These are phyloP conservation scores for Aethes cnicana DNA, from an alignment of 2,888 invertebrate species.

Conservation along the genomic window DNA sequence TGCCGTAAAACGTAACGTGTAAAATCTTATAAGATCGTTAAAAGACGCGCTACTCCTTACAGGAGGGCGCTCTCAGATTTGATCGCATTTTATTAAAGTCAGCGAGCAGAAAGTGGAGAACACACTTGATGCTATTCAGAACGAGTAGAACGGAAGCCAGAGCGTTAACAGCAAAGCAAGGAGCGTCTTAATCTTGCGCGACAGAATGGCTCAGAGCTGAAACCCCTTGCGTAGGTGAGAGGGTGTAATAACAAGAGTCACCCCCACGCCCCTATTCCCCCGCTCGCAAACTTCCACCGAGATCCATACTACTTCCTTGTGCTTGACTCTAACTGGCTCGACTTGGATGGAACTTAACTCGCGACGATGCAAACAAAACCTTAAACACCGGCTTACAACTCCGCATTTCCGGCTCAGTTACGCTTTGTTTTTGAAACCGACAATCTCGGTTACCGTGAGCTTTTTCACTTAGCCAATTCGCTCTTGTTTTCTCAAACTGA, in stretches of 20 bases:
- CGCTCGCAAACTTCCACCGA: slow-evolving; percentile 70
- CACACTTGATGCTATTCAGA: slow-evolving; percentile 57
- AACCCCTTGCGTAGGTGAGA: slow-evolving; percentile 77
- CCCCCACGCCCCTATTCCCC: slow-evolving; percentile 60
- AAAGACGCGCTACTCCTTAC: slow-evolving; percentile 15
- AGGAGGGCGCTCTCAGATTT: slow-evolving; percentile 32
- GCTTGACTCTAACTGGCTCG: slow-evolving; percentile 65
- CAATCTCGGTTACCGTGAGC: slow-evolving; percentile 42
- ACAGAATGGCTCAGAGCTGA: slow-evolving; percentile 67
- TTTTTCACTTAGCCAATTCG: slow-evolving; percentile 29
- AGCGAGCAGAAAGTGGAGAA: slow-evolving; percentile 48
- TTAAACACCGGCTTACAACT: slow-evolving; percentile 52
- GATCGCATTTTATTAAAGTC: slow-evolving; percentile 49
- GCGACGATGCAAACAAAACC: slow-evolving; percentile 58
- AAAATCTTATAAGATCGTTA: slow-evolving; percentile 16
- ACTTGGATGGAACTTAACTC: slow-evolving; percentile 68
- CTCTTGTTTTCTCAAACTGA: slow-evolving; percentile 17
- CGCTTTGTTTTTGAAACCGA: slow-evolving; percentile 44
- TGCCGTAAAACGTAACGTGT: slow-evolving; percentile 13
- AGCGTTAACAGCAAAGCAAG: slow-evolving; percentile 70
- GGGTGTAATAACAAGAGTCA: slow-evolving; percentile 78
- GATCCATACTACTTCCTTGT: slow-evolving; percentile 73
- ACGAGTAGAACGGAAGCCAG: slow-evolving; percentile 59
- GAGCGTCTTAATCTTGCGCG: slow-evolving; percentile 76
- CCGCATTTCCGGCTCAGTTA: slow-evolving; percentile 39